These are phyloP conservation scores for Zalophus californianus DNA, from an alignment of 2,797 vertebrate genomes.

Conservation along the genomic window DNA sequence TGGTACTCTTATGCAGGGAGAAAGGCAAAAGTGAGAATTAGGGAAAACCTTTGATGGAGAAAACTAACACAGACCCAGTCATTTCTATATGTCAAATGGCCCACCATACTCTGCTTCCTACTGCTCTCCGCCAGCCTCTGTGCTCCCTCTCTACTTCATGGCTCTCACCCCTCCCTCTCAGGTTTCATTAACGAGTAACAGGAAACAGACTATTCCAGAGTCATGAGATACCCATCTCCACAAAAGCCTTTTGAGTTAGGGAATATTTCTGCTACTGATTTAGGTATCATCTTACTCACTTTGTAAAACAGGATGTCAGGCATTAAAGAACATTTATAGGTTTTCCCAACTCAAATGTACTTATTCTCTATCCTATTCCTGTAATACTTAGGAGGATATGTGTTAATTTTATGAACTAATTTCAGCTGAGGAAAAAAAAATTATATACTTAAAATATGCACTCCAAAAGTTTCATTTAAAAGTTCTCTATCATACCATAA, in stretches of 20 bases:
- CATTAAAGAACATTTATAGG: background rate
- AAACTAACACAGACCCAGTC: background rate
- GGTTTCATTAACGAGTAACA: background rate
- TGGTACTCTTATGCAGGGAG: background rate
- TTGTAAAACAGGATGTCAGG: background rate
- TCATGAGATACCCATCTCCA: background rate
- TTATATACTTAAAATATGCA: background rate
- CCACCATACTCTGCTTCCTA: background rate
- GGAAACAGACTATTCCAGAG: background rate
- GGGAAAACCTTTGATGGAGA: background rate
- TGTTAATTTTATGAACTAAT: conserved; percentile 25
- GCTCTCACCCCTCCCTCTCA: background rate
- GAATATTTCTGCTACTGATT: background rate
- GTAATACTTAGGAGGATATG: background rate
- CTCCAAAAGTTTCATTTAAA: background rate
- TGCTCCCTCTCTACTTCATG: background rate
- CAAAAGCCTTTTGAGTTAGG: background rate
- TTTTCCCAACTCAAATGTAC: background rate
- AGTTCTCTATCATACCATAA: background rate
- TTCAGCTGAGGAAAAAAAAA: background rate
- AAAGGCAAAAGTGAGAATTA: background rate
- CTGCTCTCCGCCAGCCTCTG: background rate
- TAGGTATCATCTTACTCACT: background rate
- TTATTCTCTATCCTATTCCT: background rate
- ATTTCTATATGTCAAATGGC: background rate